Evolutionary conservation across 2,888 invertebrate species (phyloP).

Genomic region (Drosophila dives): DNA sequence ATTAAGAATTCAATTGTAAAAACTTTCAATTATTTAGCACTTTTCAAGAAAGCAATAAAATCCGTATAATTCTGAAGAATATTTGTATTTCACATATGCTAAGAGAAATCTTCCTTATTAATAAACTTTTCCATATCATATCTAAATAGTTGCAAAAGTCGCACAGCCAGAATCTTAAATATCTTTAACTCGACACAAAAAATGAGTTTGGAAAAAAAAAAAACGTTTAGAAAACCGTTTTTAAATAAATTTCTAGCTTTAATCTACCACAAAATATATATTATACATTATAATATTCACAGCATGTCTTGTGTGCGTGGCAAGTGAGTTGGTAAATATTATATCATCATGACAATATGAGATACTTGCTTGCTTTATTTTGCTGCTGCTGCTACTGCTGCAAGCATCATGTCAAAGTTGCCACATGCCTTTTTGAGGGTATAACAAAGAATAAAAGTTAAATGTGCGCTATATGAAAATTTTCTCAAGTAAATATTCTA

Average conservation of each 20-base stretch:
- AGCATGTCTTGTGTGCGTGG: slow-evolving; percentile 3
- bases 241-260: neutral
- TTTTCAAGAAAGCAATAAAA: too few relatives aligned
- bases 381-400: slow-evolving; percentile 2
- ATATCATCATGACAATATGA: slow-evolving; percentile 23
- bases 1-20: neutral
- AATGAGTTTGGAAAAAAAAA: neutral
- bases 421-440: slow-evolving; percentile 21
- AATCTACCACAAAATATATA: neutral
- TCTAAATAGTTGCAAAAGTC: neutral
- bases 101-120: neutral
- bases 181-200: neutral
- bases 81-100: too few relatives aligned
- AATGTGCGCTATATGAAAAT: slow-evolving; percentile 45
- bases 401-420: slow-evolving; percentile 29
- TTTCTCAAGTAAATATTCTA: slow-evolving; percentile 64
- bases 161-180: neutral
- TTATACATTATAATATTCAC: neutral
- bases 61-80: too few relatives aligned
- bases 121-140: neutral
- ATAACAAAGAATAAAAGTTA: slow-evolving; percentile 43
- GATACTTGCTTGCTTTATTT: slow-evolving; percentile 6
- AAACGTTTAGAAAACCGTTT: neutral
- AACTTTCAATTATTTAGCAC: neutral
- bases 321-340: slow-evolving; percentile 16